Evolutionary conservation across 2,113 vertebrate species (phyloP), one percentile per base, ranked within the genome.

Genomic region (Ibidorhyncha struthersii): DNA sequence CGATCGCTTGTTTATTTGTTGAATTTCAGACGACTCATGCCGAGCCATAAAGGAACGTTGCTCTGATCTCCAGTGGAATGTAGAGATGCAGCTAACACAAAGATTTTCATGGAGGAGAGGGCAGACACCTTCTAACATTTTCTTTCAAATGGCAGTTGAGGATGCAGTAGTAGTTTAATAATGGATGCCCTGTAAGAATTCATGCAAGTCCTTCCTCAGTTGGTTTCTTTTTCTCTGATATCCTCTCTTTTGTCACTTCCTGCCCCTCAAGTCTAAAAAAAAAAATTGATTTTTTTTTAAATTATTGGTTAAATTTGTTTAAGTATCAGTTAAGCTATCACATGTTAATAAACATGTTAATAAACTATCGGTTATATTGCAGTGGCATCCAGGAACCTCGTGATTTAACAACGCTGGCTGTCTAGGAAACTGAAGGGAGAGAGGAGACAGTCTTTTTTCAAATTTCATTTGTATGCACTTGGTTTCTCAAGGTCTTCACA

Each of bases 381-480:
- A 89, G 63, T 36, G 36, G 16, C 30, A 71, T 52, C 30, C 50
- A 61, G 38, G 32, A 56, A 40, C n/a, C 18, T 40, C 29, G 14
- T 15, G 19, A 10, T 40, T 83, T 77, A 78, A 38, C 38, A 90
- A 13, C 4, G 2, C 20, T 32, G 26, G 32, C 76, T 74, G 7
- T 50, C 20, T 19, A 74, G 43, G n/a, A 86, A 83, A 56, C 8
- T 1, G 4, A 26, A 38, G 52, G n/a, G 49, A 38, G 40, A 78
- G 25, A 61, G 6, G 32, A 81, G 74, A 73, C 12, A 55, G 43
- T 30, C 21, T 88, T 90, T 89, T 89, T 84, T 74, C n/a, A 61
- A 52, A 55, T 89, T 86, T 76, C 53, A 82, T 91, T 95, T 90
- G 78, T 90, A 85, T 82, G 87, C 66, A 65, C 36, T 88, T 85